A percentile compares a stretch with the other conserved stretches of the same genome.
Evolutionary conservation across 2,113 vertebrate species (phyloP).

Genomic region (Phalacrocorax carbo): DNA sequence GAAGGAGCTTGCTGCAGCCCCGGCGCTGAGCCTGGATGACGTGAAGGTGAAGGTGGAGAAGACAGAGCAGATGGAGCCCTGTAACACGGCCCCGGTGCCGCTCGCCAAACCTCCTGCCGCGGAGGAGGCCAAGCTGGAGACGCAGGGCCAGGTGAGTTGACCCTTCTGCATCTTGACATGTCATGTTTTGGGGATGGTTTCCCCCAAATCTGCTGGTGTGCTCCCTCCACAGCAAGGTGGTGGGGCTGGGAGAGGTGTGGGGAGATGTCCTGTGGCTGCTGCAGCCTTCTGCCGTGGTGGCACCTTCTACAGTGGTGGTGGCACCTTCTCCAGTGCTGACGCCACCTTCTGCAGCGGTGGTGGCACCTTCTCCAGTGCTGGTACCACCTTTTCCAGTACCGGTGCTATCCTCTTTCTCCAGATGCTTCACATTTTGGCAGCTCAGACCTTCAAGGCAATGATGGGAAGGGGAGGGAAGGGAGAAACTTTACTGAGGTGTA

Average conservation of each 20-base stretch:
- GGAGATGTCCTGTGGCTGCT: not conserved
- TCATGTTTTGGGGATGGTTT: not conserved
- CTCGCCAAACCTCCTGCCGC: conserved; percentile 58
- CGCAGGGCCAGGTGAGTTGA: conserved; percentile 74
- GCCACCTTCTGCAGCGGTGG: not conserved
- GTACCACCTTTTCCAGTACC: not conserved
- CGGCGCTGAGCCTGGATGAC: conserved; percentile 87
- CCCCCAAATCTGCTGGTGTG: not conserved
- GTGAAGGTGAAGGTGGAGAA: conserved; percentile 91
- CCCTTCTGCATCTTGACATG: too few species aligned
- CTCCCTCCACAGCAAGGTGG: not conserved
- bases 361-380: not conserved
- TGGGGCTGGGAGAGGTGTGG: not conserved
- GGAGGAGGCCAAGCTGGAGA: conserved; percentile 74
- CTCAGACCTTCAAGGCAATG: not conserved
- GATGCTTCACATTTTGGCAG: not conserved
- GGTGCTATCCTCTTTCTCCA: not conserved
- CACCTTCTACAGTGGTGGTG: not conserved
- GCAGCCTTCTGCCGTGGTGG: not conserved
- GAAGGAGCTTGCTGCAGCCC: conserved; percentile 84
- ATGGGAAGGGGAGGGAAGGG: not conserved
- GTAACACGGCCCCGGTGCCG: conserved; percentile 68
- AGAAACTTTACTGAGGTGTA: not conserved
- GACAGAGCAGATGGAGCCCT: conserved; percentile 69
- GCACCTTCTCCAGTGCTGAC: not conserved